Evolutionary conservation across 1,140 invertebrate genomes (phyloP).

Genomic region (Euglossa dilemma): DNA sequence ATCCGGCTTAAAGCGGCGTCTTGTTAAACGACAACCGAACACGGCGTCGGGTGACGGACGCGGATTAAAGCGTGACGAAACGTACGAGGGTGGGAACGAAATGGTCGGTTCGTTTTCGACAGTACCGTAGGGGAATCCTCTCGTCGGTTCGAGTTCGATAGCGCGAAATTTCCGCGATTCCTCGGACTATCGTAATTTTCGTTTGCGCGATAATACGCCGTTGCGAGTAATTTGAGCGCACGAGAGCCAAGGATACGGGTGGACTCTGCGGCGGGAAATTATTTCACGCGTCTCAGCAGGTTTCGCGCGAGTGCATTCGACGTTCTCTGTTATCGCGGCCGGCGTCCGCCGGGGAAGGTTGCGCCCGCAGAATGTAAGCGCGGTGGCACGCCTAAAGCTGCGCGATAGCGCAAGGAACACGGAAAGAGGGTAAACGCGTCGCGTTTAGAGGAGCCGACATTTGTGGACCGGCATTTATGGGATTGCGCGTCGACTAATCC

Average conservation of each 20-base stretch:
- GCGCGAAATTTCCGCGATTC: neutral
- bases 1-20: neutral
- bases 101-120: neutral
- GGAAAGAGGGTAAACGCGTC: neutral
- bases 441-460: constrained; percentile 5
- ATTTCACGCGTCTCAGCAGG: constrained; percentile 23
- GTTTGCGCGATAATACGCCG: neutral
- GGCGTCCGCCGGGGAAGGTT: neutral
- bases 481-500: constrained; percentile 33
- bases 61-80: neutral
- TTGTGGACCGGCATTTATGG: constrained; percentile 13
- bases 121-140: neutral
- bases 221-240: neutral
- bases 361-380: neutral
- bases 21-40: neutral
- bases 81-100: neutral
- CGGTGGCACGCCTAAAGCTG: neutral
- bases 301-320: constrained; percentile 7
- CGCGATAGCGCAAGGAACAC: too few species aligned
- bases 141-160: neutral
- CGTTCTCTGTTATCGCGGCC: constrained; percentile 9
- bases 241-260: neutral
- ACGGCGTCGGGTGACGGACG: neutral
- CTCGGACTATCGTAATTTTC: neutral
- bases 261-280: neutral